Evolutionary conservation across 2,113 vertebrate species (phyloP), one percentile per base, ranked within the genome.

Genomic region (Carassius auratus): DNA sequence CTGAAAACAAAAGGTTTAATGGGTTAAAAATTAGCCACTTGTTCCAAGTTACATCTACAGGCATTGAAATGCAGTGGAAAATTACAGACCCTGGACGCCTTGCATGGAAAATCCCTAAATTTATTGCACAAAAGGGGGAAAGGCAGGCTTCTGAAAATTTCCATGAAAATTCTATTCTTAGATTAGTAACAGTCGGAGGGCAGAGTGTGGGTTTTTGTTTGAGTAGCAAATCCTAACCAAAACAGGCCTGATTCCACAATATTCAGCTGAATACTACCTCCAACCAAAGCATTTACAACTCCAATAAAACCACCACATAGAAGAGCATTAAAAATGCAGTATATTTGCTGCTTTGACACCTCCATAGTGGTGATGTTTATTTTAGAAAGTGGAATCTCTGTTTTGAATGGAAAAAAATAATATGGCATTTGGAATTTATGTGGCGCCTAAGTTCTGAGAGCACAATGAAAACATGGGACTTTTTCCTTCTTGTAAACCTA

Each of bases 111-210:
- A 86, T 62, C 57, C 42, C 82, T 12, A 64, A 81, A 86, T 86
- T 84, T 62, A 59, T 84, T 69, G 23, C 50, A 30, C 33, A 81
- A 84, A 77, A 76, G 66, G 38, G 61, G 84, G 33, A 59, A 59
- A 71, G 26, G 76, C 42, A 19, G 23, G 42, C 78, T 64, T 86
- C 42, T 76, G 15, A 85, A 86, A 76, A 85, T 85, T 75, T 86
- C 57, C 61, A 75, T 83, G 84, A 50, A 86, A 88, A 83, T 77
- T 79, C 75, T 86, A 79, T 74, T 80, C 75, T 74, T 79, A 83
- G 80, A 66, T 81, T 38, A 66, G 48, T 2, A 59, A 38, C 71
- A 61, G 77, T 74, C 23, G 76, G 86, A 78, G 64, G 33, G 75
- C 36, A 79, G 21, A 71, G n/a, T 76, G 52, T 42, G 73, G 59